A percentile compares a stretch with the other conserved stretches of the same genome.
Evolutionary conservation across 2,797 vertebrate species (phyloP).

Genomic region (Falco peregrinus): DNA sequence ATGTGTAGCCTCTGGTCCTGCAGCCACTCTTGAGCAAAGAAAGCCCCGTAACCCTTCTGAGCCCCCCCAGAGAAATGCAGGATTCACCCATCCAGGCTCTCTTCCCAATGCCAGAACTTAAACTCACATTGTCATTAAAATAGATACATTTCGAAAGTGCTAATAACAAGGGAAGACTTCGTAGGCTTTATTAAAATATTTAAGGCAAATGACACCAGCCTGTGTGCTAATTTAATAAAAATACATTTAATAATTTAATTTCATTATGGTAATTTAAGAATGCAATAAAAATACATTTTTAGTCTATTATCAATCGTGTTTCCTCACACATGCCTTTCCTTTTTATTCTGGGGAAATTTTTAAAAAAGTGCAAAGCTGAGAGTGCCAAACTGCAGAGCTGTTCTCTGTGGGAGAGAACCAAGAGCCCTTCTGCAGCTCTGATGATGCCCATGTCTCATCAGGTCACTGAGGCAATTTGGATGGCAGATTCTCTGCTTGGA

Average conservation of each 20-base stretch:
- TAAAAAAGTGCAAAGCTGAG: background rate
- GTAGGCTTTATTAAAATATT: slow-evolving; percentile 55
- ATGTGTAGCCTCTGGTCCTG: background rate
- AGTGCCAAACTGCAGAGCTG: background rate
- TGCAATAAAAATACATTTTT: slow-evolving; percentile 47
- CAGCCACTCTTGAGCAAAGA: background rate
- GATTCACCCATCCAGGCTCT: background rate
- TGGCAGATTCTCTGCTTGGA: background rate
- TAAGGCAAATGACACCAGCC: slow-evolving; percentile 41
- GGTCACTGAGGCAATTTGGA: background rate
- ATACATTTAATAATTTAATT: slow-evolving; percentile 67
- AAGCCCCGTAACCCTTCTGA: background rate
- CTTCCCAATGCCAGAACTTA: background rate
- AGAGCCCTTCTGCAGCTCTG: background rate
- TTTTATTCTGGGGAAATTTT: slow-evolving; percentile 37
- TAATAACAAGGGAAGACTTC: slow-evolving; percentile 52
- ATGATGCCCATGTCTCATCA: background rate
- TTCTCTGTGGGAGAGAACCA: background rate
- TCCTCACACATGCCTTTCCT: slow-evolving; percentile 8
- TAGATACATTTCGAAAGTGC: background rate
- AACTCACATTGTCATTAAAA: slow-evolving; percentile 18
- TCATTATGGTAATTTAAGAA: slow-evolving; percentile 56
- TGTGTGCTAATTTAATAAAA: slow-evolving; percentile 63
- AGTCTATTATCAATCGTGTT: slow-evolving; percentile 39
- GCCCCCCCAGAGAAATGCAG: background rate